A percentile compares a stretch with the other conserved stretches of the same genome.
phyloP scores from a whole-genome alignment of 1,140 invertebrate genomes.

The Drosophila repleta region DNA sequence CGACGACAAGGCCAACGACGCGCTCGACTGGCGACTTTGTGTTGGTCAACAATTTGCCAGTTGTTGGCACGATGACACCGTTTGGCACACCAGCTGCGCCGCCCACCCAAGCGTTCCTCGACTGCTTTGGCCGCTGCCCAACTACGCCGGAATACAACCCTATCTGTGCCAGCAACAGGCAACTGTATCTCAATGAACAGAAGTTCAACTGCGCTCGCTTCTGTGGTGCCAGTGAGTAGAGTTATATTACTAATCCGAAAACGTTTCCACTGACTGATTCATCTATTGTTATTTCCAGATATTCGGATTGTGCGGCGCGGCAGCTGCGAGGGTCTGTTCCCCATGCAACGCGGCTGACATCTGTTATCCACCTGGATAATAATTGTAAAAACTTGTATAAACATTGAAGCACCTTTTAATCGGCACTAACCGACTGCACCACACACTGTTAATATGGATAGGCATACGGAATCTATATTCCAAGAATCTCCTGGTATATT shows the following conservation, averaged over 20 bases:
- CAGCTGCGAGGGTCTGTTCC: conserved; percentile 72
- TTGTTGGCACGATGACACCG: conserved; percentile 51
- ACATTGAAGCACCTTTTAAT: not conserved
- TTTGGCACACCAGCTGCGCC: conserved; percentile 55
- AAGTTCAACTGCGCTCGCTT: conserved; percentile 85
- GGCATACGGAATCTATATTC: too few species aligned
- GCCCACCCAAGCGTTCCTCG: conserved; percentile 57
- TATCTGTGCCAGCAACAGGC: conserved; percentile 88
- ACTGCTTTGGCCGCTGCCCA: conserved; percentile 84
- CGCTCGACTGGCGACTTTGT: conserved; percentile 43
- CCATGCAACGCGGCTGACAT: conserved; percentile 69
- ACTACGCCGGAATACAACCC: conserved; percentile 88
- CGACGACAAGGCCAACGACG: conserved; percentile 4
- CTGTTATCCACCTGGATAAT: not conserved
- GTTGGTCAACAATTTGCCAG: conserved; percentile 67
- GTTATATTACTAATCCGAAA: not conserved
- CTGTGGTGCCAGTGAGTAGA: conserved; percentile 86
- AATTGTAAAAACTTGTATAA: too few species aligned
- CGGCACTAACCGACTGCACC: not conserved
- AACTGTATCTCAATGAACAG: conserved; percentile 87
- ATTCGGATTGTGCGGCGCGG: conserved; percentile 75
- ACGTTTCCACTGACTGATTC: conserved; percentile 4
- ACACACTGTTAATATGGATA: not conserved
- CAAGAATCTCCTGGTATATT: too few species aligned
- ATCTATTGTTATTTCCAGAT: conserved; percentile 44